A percentile compares a stretch with the other conserved stretches of the same genome.
Evolutionary conservation across 2,888 invertebrate genomes (phyloP).

Genomic region (Seladonia tumulorum): DNA sequence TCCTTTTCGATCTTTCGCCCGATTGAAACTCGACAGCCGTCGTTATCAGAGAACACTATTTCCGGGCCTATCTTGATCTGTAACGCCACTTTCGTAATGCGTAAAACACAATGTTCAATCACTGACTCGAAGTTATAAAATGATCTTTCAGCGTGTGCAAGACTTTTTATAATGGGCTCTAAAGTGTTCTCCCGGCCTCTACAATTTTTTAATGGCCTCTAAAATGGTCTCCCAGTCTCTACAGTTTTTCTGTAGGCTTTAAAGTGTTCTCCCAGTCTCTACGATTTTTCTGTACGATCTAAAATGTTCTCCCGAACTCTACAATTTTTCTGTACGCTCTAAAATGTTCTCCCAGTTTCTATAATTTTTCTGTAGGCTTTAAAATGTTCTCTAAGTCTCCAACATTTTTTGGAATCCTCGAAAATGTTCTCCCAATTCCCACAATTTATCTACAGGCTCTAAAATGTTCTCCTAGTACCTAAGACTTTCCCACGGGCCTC

Average conservation of each 20-base stretch:
- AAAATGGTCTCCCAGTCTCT: no score
- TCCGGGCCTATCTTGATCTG: background rate
- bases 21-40: background rate
- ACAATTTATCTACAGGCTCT: background rate
- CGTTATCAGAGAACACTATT: background rate
- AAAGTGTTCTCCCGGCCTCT: no score
- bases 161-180: no score
- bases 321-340: no score
- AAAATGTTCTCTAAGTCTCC: background rate
- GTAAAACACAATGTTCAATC: background rate
- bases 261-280: background rate
- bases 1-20: background rate
- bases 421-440: background rate
- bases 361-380: background rate
- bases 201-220: no score
- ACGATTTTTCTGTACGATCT: rapidly evolving
- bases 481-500: rapidly evolving
- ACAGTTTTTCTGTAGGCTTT: background rate
- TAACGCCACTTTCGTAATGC: background rate
- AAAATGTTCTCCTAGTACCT: background rate
- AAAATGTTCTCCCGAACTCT: background rate
- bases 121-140: background rate
- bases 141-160: no score
- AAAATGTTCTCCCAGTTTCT: background rate
- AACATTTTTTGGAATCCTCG: rapidly evolving